phyloP scores from a whole-genome alignment of 2,113 vertebrate genomes.

The Motacilla alba region DNA sequence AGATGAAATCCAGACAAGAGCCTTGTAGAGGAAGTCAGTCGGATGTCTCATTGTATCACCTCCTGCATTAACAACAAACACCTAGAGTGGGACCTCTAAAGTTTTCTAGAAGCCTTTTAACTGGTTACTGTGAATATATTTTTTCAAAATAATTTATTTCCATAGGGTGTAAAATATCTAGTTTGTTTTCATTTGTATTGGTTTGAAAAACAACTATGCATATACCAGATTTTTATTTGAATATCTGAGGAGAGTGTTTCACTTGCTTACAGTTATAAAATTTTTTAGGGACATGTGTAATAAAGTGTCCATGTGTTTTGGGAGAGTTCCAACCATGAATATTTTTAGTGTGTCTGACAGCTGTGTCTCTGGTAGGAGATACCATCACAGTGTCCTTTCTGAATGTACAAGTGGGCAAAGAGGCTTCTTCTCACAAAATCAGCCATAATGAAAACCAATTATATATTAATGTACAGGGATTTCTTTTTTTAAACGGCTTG shows the following conservation, averaged over 20 bases:
- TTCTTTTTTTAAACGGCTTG: neutral
- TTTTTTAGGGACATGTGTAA: fast-evolving
- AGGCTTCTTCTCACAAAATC: neutral
- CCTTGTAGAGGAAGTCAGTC: neutral
- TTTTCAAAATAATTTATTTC: neutral
- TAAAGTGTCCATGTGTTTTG: neutral
- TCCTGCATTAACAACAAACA: neutral
- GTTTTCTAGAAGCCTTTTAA: neutral
- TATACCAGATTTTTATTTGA: neutral
- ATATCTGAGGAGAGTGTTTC: neutral
- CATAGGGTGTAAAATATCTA: neutral
- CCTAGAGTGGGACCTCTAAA: neutral
- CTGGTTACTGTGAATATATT: neutral
- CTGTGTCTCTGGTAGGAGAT: neutral
- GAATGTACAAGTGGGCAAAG: neutral
- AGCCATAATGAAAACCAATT: neutral
- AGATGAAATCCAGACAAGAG: neutral
- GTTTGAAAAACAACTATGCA: neutral
- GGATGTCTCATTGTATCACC: neutral
- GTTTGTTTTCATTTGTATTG: neutral
- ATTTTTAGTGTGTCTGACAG: neutral
- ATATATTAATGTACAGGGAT: neutral
- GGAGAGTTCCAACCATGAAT: neutral
- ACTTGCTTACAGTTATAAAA: neutral
- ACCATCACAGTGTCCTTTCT: neutral